Conservation (phyloP, 2,888 invertebrate genomes). For the Drosophila paracracens region DNA sequence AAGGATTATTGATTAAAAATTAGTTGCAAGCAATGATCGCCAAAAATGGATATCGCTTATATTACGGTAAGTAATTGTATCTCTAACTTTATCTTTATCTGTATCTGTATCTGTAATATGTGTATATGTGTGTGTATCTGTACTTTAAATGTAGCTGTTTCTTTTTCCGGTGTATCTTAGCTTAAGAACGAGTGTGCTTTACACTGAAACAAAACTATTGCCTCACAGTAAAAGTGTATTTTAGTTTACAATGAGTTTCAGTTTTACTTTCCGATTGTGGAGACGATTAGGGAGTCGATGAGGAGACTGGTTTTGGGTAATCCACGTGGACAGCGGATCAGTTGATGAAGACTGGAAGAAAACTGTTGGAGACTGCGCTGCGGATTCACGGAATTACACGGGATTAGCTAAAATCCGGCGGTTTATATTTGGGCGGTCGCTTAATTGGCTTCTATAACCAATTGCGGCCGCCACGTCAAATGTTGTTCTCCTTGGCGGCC, state of each 20-base stretch:
- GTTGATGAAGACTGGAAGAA: background rate
- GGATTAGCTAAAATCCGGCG: constrained; percentile 75
- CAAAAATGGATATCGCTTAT: constrained; percentile 18
- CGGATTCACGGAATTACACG: background rate
- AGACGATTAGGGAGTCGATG: background rate
- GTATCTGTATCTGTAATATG: background rate
- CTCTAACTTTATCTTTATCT: background rate
- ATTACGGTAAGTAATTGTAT: constrained; percentile 15
- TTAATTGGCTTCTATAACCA: constrained; percentile 84
- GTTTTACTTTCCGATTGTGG: background rate
- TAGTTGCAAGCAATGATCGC: constrained; percentile 4
- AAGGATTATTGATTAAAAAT: constrained; percentile 42
- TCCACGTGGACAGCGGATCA: background rate
- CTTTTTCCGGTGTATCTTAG: constrained; percentile 20
- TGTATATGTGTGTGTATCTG: background rate
- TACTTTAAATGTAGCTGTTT: background rate
- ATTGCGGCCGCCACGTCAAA: constrained; percentile 84
- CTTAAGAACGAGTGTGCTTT: constrained; percentile 38
- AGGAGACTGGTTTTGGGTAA: background rate
- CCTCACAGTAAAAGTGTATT: background rate
- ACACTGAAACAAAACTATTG: constrained; percentile 14
- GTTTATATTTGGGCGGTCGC: constrained; percentile 82
- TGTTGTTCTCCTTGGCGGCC: constrained; percentile 82
- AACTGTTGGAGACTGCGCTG: background rate
- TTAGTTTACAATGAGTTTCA: constrained; percentile 2